These are phyloP conservation scores for Himalopsyche kuldschensis DNA, from an alignment of 2,888 invertebrate species.

Conservation along the genomic window DNA sequence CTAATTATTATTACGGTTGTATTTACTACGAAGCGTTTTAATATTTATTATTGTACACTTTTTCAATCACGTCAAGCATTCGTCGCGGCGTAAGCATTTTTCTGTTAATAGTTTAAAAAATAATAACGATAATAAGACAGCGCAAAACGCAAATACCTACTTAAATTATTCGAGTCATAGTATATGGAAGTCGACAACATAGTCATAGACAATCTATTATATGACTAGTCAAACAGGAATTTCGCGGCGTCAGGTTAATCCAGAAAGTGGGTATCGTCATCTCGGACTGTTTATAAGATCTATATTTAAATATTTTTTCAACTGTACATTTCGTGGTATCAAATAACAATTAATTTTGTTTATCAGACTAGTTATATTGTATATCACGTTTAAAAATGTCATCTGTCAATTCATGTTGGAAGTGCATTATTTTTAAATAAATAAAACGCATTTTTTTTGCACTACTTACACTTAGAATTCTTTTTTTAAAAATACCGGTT, in stretches of 20 bases:
- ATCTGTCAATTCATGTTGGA: too few relatives aligned
- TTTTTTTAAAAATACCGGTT: too few relatives aligned
- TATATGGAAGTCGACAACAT: background rate
- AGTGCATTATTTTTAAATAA: too few relatives aligned
- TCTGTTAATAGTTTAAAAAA: background rate
- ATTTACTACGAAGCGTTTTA: background rate
- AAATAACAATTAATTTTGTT: too few relatives aligned
- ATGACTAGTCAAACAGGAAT: background rate
- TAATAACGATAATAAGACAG: background rate
- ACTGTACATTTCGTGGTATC: background rate
- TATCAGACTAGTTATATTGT: too few relatives aligned
- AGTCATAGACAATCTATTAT: background rate
- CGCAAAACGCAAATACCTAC: background rate
- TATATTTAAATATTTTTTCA: background rate
- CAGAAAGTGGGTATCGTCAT: background rate
- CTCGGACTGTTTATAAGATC: background rate
- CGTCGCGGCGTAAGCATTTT: background rate
- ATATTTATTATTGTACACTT: background rate
- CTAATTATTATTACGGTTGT: background rate
- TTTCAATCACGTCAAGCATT: background rate
- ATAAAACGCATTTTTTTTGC: too few relatives aligned
- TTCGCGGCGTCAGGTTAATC: background rate
- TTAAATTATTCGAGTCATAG: background rate
- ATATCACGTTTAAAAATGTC: too few relatives aligned
- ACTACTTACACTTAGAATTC: too few relatives aligned